Evolutionary conservation across 2,888 invertebrate species (phyloP).

Genomic region (Crioceris asparagi): DNA sequence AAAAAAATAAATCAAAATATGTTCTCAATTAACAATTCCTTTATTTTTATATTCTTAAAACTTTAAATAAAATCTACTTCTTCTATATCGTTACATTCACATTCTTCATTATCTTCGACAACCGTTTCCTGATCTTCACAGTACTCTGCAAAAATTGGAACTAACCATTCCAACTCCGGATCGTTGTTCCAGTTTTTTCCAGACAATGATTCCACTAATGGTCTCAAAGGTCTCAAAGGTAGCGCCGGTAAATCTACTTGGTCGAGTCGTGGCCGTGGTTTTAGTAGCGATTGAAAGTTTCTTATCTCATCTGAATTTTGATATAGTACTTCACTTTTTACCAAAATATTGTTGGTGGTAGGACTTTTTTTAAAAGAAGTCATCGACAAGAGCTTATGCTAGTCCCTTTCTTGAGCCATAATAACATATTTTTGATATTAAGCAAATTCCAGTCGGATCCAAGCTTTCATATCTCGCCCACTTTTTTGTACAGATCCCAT

Average conservation of each 20-base stretch:
- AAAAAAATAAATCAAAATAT: no score
- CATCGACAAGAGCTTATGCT: no score
- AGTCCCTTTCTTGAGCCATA: conserved; percentile 4
- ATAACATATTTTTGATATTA: conserved; percentile 3
- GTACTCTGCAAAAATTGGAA: conserved; percentile 6
- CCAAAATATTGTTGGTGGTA: no score
- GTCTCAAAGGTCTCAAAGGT: conserved; percentile 7
- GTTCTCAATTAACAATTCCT: no score
- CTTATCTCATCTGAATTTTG: neutral
- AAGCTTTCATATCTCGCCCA: conserved; percentile 6
- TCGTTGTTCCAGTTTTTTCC: conserved; percentile 7
- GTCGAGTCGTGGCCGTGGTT: conserved; percentile 1
- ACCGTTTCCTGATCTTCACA: conserved; percentile 6
- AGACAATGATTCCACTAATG: conserved; percentile 2
- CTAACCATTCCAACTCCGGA: conserved; percentile 7
- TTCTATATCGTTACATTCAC: conserved; percentile 4
- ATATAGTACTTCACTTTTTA: no score
- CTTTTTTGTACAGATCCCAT: conserved; percentile 5
- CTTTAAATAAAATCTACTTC: conserved; percentile 8
- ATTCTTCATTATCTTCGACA: conserved; percentile 5
- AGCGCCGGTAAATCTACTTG: conserved; percentile 4
- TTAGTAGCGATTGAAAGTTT: conserved; percentile 2
- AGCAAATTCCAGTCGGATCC: conserved; percentile 5
- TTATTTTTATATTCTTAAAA: conserved; percentile 7
- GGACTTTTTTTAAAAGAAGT: no score